Evolutionary conservation across 2,797 vertebrate genomes (phyloP), one percentile per base, ranked within the genome.

Genomic region (Rhinatrema bivittatum): DNA sequence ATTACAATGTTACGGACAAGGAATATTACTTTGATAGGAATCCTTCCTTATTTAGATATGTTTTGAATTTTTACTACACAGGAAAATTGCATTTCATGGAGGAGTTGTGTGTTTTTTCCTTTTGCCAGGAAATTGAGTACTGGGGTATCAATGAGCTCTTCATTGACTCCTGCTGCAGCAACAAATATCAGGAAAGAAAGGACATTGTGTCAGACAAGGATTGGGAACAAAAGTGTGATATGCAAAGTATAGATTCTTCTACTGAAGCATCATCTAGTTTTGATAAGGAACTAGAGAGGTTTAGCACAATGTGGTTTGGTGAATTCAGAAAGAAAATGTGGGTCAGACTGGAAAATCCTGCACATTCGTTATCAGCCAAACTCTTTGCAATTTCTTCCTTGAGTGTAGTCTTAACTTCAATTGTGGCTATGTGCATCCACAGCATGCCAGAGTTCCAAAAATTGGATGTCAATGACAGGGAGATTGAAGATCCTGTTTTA

Each of bases 21-120:
- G 96, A 99, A 58, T 99, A 88, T 68, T 99, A 99, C 57, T 99
- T 99, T 4, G 96, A 99, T 57, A 74, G 96, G 35, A 98, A 95
- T 58, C 96, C 96, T 5, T 79, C 81, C 9, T 75, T 98, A 53
- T 99, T 99, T 77, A 78, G 69, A 37, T 93, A 93, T 0, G 91
- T 98, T 25, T 71, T 99, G 67, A 98, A 98, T 67, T 99, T 98
- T 64, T 99, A 99, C 52, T 87, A 86, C 56, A 99, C 95, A 0
- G 95, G 96, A 15, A 91, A 85, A 42, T 88, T 99, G 56, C 96
- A 99, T 0, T 82, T 94, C 60, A 95, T 97, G 91, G 96, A 98
- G 68, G 94, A 98, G 53, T 70, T 98, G 40, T 99, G 96, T 1
- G 89, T 97, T 36, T 95, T 94, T 72, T 97, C 91, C 3, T 99